Conservation (phyloP, 2,888 invertebrate species). For the Papilio protenor region DNA sequence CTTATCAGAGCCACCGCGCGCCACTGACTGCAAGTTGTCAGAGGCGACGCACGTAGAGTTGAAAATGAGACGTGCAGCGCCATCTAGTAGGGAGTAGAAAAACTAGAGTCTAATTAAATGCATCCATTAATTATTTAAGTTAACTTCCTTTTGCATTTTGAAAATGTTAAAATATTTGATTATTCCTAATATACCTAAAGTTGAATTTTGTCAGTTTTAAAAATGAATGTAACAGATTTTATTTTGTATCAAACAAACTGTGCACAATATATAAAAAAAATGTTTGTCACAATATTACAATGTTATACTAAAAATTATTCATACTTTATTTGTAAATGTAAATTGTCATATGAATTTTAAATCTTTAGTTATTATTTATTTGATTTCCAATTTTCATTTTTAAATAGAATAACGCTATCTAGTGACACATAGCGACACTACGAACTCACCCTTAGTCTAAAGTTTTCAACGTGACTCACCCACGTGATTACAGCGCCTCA, state of each 20-base stretch:
- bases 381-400: not conserved
- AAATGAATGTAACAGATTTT: not conserved
- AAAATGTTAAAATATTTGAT: not conserved
- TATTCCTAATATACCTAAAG: not conserved
- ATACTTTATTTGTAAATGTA: not conserved
- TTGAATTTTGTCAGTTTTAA: not conserved
- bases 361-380: not conserved
- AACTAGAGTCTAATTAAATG: constrained; percentile 47
- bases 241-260: not conserved
- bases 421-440: constrained; percentile 46
- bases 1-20: not conserved
- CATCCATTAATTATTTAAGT: not conserved
- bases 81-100: constrained; percentile 68
- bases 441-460: constrained; percentile 13
- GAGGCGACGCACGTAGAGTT: not conserved
- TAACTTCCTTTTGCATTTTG: not conserved
- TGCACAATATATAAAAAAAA: not conserved
- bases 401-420: constrained; percentile 44
- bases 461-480: not conserved
- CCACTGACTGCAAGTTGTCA: not conserved
- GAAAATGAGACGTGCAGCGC: constrained; percentile 53
- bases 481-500: not conserved
- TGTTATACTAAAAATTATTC: no score
- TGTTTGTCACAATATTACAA: not conserved
- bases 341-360: not conserved